Conservation (phyloP, 2,888 invertebrate species). For the Yponomeuta cagnagella region DNA sequence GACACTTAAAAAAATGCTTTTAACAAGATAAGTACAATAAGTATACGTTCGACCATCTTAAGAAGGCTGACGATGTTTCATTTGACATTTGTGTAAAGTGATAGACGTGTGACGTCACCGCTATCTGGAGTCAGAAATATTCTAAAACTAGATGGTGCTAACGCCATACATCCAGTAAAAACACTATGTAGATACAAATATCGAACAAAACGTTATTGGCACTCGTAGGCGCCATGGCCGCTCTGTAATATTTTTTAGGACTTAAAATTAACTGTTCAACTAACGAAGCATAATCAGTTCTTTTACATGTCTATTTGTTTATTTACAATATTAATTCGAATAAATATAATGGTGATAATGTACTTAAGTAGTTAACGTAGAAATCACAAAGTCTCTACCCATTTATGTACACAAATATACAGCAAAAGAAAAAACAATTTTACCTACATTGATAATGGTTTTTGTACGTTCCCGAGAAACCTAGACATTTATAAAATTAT, state of each 20-base stretch:
- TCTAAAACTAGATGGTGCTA: no score
- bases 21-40: no score
- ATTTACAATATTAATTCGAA: slow-evolving; percentile 60
- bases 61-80: no score
- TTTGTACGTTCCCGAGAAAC: slow-evolving; percentile 59
- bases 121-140: no score
- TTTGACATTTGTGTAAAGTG: no score
- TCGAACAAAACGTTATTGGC: no score
- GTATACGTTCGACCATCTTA: no score
- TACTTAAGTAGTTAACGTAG: slow-evolving; percentile 20
- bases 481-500: background rate
- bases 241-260: background rate
- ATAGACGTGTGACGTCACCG: no score
- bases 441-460: slow-evolving; percentile 45
- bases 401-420: background rate
- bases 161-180: no score
- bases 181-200: no score
- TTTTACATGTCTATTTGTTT: slow-evolving; percentile 32
- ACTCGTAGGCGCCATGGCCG: no score
- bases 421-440: background rate
- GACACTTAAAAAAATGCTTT: no score
- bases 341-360: slow-evolving; percentile 54
- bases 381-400: background rate
- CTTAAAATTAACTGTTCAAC: slow-evolving; percentile 1
- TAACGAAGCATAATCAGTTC: slow-evolving; percentile 34